A percentile compares a stretch with the other conserved stretches of the same genome.
Evolutionary conservation across 2,888 invertebrate genomes (phyloP).

Genomic region (Cinara cedri): DNA sequence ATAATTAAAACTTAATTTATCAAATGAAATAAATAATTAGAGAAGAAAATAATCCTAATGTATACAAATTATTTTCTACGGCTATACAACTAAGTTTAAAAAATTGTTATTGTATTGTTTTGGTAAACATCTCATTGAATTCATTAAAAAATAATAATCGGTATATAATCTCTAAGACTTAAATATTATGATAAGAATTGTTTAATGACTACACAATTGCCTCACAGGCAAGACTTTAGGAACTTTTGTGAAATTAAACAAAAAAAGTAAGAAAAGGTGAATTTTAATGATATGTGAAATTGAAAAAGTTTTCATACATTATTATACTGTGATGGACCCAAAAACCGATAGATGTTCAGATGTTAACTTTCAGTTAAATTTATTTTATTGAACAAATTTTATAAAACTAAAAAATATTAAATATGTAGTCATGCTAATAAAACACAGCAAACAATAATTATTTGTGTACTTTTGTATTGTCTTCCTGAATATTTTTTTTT

Average conservation of each 20-base stretch:
- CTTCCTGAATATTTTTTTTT: conserved; percentile 1
- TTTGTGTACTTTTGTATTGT: conserved; percentile 34
- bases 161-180: conserved; percentile 35
- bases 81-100: not conserved
- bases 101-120: conserved; percentile 4
- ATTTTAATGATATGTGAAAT: conserved; percentile 49
- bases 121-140: not conserved
- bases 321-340: conserved; percentile 41
- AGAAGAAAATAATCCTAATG: conserved; percentile 27
- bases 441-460: conserved; percentile 38
- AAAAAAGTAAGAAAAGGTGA: not conserved
- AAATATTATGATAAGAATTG: conserved; percentile 47
- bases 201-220: conserved; percentile 45
- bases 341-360: conserved; percentile 35
- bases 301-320: conserved; percentile 16
- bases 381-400: conserved; percentile 20
- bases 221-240: conserved; percentile 50
- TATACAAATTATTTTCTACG: not conserved
- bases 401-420: conserved; percentile 15
- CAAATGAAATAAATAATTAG: conserved; percentile 7
- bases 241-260: conserved; percentile 43
- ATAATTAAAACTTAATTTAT: conserved; percentile 24
- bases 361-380: conserved; percentile 3
- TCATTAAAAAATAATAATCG: conserved; percentile 27
- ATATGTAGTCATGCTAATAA: conserved; percentile 5